Evolutionary conservation across 2,797 vertebrate species (phyloP), one percentile per base, ranked within the genome.

Genomic region (Valencia hispanica): DNA sequence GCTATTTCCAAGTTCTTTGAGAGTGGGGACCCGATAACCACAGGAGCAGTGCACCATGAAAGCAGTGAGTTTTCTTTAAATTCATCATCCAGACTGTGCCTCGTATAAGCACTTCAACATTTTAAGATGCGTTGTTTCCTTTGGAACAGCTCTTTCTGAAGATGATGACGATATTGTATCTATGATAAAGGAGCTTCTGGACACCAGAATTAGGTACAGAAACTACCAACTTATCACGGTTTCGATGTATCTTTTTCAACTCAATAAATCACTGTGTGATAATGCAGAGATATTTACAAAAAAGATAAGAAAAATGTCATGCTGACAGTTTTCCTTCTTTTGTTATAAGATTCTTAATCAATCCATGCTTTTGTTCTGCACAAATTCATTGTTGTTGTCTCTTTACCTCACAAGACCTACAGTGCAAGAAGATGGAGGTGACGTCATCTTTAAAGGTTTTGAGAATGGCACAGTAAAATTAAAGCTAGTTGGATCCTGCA

Each of bases 181-280:
- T 10, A 94, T 96, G 90, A 96, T 96, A 81, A 96, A 96, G 74
- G 96, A 96, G 87, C 95, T 96, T 82, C 86, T 96, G 84, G 95
- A 96, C 83, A 96, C 91, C 68, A 91, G 96, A 82, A 96, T 96
- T 86, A 95, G 96, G 96, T 96, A 93, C 32, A 39, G 34, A 68
- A 81, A 55, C 20, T 20, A 34, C 34, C 34, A 30, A 74, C 30
- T 2, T 61, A 43, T 68, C 39, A 43, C 61, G 4, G 15, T 51
- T 3, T 43, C 5, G n/a, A 1, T 72, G 3, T 20, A 1, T 57
- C 0, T 63, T 0, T 41, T 77, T 20, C 34, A 53, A 5, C 17
- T 32, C 17, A 53, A 14, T 48, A 34, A 22, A 36, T 71, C 14
- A 27, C 25, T 9, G 27, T 47, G 8, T 61, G 17, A 34, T 34